Evolutionary conservation across 2,888 invertebrate species (phyloP), one percentile per base, ranked within the genome.

Genomic region (Diarsia brunnea): DNA sequence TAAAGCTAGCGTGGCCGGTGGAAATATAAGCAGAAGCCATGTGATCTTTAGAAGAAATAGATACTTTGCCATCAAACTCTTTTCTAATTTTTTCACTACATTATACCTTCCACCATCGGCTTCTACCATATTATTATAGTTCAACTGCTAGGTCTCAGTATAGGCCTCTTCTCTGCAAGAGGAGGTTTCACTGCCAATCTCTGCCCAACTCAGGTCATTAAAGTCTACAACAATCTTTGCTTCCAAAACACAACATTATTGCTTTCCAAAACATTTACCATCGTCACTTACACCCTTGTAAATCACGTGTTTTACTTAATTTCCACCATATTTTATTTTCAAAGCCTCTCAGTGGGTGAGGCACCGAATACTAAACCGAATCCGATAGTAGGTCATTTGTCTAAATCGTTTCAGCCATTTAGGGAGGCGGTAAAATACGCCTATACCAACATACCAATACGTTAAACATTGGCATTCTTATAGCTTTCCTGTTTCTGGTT

Each of bases 301-400:
- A 69, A 77, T 72, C 60, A 73, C 67, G 61, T 64, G 72, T 60
- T 81, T 67, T 27, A 51, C 65, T 77, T 76, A 63, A 69, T 65
- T 73, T 49, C 75, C 24, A n/a, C 66, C 53, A 61, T 78, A 81
- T 78, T 76, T 75, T 73, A 71, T 78, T 76, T 73, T 63, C 45
- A 61, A 76, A 55, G 53, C 43, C 49, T 73, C 70, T 24, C 58
- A 60, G 53, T 66, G 64, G 75, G 61, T 51, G 71, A 69, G 24
- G 53, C 47, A 45, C 55, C 11, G 60, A 69, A 79, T 73, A 66
- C 69, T 67, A 68, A 79, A 75, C 73, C 24, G 45, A 83, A 84
- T 83, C 70, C 83, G 69, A 83, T 85, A 82, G 74, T 51, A 69
- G 61, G 72, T 65, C 64, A 87, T 86, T 86, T 81, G 65, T 81